Evolutionary conservation across 2,888 invertebrate genomes (phyloP).

Genomic region (Chromoteleia sp.): DNA sequence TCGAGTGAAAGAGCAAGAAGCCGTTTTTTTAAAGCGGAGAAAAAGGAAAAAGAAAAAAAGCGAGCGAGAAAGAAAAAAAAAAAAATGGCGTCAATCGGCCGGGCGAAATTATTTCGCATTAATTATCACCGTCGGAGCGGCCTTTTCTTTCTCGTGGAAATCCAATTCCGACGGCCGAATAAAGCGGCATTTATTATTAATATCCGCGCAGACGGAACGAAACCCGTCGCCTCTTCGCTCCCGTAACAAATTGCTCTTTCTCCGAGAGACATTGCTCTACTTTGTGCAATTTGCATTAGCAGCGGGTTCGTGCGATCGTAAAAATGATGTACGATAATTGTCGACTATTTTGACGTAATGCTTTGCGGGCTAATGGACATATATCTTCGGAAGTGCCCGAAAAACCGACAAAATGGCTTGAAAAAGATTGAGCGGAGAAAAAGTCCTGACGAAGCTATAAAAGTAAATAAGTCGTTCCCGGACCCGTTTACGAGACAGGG

Average conservation of each 20-base stretch:
- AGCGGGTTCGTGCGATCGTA: conserved; percentile 33
- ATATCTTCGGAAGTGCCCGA: conserved; percentile 40
- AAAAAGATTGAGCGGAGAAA: conserved; percentile 34
- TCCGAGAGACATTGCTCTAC: conserved; percentile 58
- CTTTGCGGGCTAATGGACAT: conserved; percentile 50
- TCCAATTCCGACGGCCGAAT: conserved; percentile 41
- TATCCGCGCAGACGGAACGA: conserved; percentile 29
- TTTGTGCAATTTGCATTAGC: conserved; percentile 61
- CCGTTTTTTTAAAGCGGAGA: too few species aligned
- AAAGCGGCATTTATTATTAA: conserved; percentile 49
- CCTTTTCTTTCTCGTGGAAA: conserved; percentile 63
- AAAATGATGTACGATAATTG: conserved; percentile 64
- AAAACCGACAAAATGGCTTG: conserved; percentile 36
- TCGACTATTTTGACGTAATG: conserved; percentile 59
- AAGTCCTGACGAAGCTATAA: conserved; percentile 37
- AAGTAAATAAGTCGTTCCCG: conserved; percentile 35
- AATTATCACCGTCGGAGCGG: conserved; percentile 43
- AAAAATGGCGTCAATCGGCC: conserved; percentile 31
- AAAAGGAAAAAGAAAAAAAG: too few species aligned
- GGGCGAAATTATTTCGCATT: conserved; percentile 49
- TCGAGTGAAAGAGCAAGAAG: conserved; percentile 61
- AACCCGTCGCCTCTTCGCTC: conserved; percentile 42
- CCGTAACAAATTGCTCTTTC: conserved; percentile 62
- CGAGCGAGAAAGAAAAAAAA: too few species aligned
- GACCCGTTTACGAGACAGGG: conserved; percentile 11